These are phyloP conservation scores for Hyposoter didymator DNA, from an alignment of 2,888 invertebrate genomes.

Conservation along the genomic window DNA sequence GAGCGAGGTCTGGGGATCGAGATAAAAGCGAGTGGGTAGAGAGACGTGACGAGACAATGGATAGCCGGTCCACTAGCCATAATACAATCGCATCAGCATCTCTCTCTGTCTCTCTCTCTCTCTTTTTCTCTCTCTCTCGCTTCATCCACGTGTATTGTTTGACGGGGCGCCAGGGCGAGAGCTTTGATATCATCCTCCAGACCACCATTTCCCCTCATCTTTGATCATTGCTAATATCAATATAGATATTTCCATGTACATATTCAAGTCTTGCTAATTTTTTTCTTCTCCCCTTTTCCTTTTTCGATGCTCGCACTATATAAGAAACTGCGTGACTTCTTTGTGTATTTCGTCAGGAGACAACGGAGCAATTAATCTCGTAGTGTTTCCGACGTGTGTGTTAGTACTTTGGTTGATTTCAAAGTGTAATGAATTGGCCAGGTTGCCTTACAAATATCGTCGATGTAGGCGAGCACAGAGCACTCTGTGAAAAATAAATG, in stretches of 20 bases:
- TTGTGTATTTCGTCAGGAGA: constrained; percentile 27
- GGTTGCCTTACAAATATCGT: constrained; percentile 73
- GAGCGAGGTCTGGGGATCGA: constrained; percentile 79
- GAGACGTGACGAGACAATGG: constrained; percentile 84
- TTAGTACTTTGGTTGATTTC: constrained; percentile 75
- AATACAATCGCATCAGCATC: constrained; percentile 85
- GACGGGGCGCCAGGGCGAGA: constrained; percentile 71
- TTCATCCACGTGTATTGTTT: constrained; percentile 78
- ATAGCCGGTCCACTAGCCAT: constrained; percentile 83
- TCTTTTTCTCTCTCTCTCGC: constrained; percentile 9
- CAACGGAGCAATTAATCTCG: neutral
- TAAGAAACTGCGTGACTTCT: neutral
- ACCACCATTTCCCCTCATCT: constrained; percentile 56
- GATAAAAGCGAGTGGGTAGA: constrained; percentile 84
- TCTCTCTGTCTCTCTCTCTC: constrained; percentile 71
- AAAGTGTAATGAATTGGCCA: constrained; percentile 77
- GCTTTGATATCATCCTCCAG: constrained; percentile 80
- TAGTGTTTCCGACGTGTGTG: neutral
- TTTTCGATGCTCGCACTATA: constrained; percentile 2
- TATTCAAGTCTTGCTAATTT: constrained; percentile 12
- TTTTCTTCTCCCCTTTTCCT: constrained; percentile 13
- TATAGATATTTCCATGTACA: constrained; percentile 26
- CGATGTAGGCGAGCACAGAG: constrained; percentile 72
- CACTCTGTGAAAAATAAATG: constrained; percentile 16
- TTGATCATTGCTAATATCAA: constrained; percentile 48